Evolutionary conservation across 2,797 vertebrate genomes (phyloP), one percentile per base, ranked within the genome.

Genomic region (Enoplosus armatus): DNA sequence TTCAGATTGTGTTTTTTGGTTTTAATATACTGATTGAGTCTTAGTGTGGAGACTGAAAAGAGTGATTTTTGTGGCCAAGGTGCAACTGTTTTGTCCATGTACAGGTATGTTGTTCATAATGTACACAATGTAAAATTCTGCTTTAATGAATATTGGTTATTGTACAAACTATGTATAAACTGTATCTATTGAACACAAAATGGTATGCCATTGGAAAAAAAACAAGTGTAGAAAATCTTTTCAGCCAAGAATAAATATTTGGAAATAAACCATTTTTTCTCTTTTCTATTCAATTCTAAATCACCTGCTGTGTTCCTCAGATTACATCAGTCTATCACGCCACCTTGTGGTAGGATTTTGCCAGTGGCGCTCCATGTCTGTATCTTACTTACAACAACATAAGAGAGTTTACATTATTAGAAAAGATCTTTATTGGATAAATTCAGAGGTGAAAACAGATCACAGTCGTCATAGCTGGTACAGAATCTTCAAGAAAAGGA

Each of bases 171-270:
- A 63, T 96, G 93, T 97, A 94, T 90, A 96, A 95, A 96, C 91
- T 95, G 82, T 93, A 93, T 95, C 94, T 95, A 94, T 94, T 95
- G 91, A 95, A 92, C 67, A 93, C 91, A 94, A 92, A 94, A 89
- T 90, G 89, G 90, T 95, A 90, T 94, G 93, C 91, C 91, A 94
- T 91, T 95, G 94, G 94, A 93, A 95, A 75, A 76, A 89, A 84
- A 76, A 83, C 64, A 61, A 76, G 48, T 93, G 77, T 87, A 89
- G 93, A 95, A 85, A 94, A 95, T 91, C 77, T 94, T 95, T 96
- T 96, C 69, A 95, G 93, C 93, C 92, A 94, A 95, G 95, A 97
- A 97, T 96, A 97, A 97, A 97, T 95, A 94, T 95, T 95, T 96
- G 90, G 76, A 91, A 90, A 85, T 71, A 70, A 48, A 11, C 1